Percentiles rank a stretch among this genome's conserved stretches.
Evolutionary conservation across 2,113 vertebrate species (phyloP).

Genomic region (Hypanus sabinus): DNA sequence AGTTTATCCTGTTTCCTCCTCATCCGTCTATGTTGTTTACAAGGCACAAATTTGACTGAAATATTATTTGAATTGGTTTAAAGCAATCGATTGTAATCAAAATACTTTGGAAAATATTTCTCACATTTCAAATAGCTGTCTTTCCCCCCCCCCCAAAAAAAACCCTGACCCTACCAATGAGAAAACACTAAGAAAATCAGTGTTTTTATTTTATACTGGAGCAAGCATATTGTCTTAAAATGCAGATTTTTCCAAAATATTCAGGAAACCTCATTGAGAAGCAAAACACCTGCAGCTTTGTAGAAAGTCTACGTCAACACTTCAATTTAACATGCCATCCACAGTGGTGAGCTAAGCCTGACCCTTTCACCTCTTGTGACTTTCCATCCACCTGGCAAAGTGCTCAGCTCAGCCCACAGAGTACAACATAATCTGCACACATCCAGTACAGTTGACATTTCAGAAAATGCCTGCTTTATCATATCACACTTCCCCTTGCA

Average conservation of each 20-base stretch:
- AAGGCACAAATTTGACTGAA: not conserved
- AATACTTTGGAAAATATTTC: not conserved
- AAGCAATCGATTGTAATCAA: not conserved
- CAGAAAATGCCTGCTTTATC: conserved; percentile 55
- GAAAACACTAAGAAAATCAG: not conserved
- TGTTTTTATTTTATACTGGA: not conserved
- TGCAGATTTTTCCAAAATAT: not conserved
- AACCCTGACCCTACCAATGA: not conserved
- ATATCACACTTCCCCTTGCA: conserved; percentile 73
- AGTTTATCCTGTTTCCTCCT: not conserved
- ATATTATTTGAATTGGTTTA: not conserved
- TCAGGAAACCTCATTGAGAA: not conserved
- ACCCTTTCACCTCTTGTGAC: conserved; percentile 48
- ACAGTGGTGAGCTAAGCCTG: conserved; percentile 47
- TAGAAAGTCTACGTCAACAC: not conserved
- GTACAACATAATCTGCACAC: conserved; percentile 43
- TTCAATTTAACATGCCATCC: conserved; percentile 48
- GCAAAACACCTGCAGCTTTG: conserved; percentile 38
- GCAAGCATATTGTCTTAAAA: not conserved
- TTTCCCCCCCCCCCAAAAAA: not conserved
- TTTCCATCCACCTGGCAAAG: conserved; percentile 48
- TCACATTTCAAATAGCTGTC: not conserved
- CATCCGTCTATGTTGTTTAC: not conserved
- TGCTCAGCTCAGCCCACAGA: conserved; percentile 48
- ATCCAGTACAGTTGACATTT: conserved; percentile 44